Evolutionary conservation across 2,888 invertebrate genomes (phyloP), one percentile per base, ranked within the genome.

Genomic region (Andrena dorsata): DNA sequence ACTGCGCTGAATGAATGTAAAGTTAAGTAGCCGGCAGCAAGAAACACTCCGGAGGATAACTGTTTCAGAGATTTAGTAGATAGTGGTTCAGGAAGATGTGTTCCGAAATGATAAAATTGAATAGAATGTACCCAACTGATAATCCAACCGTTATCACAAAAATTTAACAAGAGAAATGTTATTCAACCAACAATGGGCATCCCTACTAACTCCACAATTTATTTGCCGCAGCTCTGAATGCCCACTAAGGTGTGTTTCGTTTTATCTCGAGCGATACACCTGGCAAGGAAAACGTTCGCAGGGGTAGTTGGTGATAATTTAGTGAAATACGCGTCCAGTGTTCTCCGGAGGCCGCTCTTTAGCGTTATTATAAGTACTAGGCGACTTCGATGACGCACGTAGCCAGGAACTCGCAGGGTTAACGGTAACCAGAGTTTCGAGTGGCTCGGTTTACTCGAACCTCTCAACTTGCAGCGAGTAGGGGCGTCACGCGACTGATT

Each of bases 371-470:
- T 66, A 70, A n/a, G 71, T 71, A 63, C 30, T 30, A 13, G 35
- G 75, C 72, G 60, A 30, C 71, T 83, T 69, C 81, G 68, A 74
- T 72, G 78, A 84, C 70, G 77, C 77, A 73, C 82, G 78, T 79
- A 76, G 49, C 70, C 63, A 61, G 51, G 23, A 84, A 73, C 74
- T 72, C 58, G 56, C 28, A 30, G 16, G 70, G 70, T 76, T 80
- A 80, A 79, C 76, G 53, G 64, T 26, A 73, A 41, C 65, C 72
- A 64, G 75, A 77, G 75, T 80, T 69, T 83, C 80, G 83, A 84
- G 83, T 83, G 77, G 76, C 80, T 80, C 72, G 32, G 72, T 69
- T 76, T 84, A 82, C 82, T 76, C 71, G 51, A 80, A 83, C 76
- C 80, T 64, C 82, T 83, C 75, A 84, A 84, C 79, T 84, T 83